Conservation (phyloP, 2,888 invertebrate genomes). For the Synergus umbraculus region DNA sequence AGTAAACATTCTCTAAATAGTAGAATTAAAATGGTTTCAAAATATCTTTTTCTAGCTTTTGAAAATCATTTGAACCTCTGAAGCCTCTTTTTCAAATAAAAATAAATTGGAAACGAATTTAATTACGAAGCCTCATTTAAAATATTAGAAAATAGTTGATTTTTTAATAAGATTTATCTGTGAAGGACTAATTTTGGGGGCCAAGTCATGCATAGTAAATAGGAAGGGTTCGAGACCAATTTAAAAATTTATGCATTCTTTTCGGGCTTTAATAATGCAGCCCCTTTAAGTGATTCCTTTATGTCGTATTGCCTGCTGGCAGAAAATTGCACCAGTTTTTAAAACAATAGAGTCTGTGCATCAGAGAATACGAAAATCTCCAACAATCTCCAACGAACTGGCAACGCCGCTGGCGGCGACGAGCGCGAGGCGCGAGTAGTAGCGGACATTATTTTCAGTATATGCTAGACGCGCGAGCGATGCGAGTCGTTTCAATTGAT, state of each 20-base stretch:
- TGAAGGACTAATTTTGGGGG: too few species aligned
- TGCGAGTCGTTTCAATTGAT: slow-evolving; percentile 44
- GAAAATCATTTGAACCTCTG: too few species aligned
- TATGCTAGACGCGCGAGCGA: slow-evolving; percentile 45
- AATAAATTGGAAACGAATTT: too few species aligned
- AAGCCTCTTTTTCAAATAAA: too few species aligned
- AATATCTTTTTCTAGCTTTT: too few species aligned
- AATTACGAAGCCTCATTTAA: neutral
- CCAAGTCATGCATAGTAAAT: too few species aligned
- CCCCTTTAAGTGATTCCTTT: slow-evolving; percentile 20
- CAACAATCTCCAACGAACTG: slow-evolving; percentile 39
- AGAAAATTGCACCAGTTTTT: slow-evolving; percentile 37
- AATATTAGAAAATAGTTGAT: neutral
- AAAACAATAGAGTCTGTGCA: slow-evolving; percentile 26
- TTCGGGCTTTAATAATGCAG: neutral
- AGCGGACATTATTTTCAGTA: slow-evolving; percentile 46
- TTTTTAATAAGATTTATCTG: neutral
- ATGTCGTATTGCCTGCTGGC: slow-evolving; percentile 1
- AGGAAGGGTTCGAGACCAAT: too few species aligned
- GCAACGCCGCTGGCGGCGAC: slow-evolving; percentile 51
- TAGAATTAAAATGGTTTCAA: too few species aligned
- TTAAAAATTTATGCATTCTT: neutral
- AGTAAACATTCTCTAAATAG: too few species aligned
- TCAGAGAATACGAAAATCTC: slow-evolving; percentile 20
- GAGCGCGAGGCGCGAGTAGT: slow-evolving; percentile 29